Conservation (phyloP, 2,797 vertebrate species). For the Siniperca undulata region DNA sequence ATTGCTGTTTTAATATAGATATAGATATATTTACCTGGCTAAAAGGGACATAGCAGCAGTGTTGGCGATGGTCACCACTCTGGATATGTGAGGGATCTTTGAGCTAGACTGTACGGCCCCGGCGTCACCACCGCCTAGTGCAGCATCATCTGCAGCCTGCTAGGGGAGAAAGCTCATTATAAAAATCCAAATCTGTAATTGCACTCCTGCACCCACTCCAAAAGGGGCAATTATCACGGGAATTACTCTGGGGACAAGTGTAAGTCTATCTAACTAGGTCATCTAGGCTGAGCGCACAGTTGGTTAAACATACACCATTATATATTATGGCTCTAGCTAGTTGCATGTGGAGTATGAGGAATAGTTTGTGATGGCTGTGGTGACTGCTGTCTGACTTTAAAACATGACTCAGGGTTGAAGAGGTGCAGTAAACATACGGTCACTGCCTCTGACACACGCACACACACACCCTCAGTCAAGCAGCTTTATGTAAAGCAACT, state of each 20-base stretch:
- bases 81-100: conserved; percentile 80
- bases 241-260: conserved; percentile 45
- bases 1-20: neutral
- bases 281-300: conserved; percentile 34
- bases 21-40: conserved; percentile 74
- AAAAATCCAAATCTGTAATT: conserved; percentile 66
- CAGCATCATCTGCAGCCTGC: conserved; percentile 69
- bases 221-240: conserved; percentile 57
- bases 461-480: neutral
- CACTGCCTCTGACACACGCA: conserved; percentile 26
- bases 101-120: conserved; percentile 75
- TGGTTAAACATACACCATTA: conserved; percentile 56
- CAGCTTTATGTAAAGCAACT: conserved; percentile 10
- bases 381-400: conserved; percentile 32
- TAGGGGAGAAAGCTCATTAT: conserved; percentile 53
- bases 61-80: conserved; percentile 84
- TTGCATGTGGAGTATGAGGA: conserved; percentile 40
- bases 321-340: conserved; percentile 19
- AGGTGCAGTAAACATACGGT: conserved; percentile 15
- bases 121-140: conserved; percentile 34
- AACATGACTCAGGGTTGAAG: conserved; percentile 50
- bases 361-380: conserved; percentile 31
- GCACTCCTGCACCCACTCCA: conserved; percentile 57
- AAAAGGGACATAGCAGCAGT: conserved; percentile 85
- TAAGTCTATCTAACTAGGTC: conserved; percentile 59